phyloP scores from a whole-genome alignment of 1,140 invertebrate species.

The Nasonia vitripennis region DNA sequence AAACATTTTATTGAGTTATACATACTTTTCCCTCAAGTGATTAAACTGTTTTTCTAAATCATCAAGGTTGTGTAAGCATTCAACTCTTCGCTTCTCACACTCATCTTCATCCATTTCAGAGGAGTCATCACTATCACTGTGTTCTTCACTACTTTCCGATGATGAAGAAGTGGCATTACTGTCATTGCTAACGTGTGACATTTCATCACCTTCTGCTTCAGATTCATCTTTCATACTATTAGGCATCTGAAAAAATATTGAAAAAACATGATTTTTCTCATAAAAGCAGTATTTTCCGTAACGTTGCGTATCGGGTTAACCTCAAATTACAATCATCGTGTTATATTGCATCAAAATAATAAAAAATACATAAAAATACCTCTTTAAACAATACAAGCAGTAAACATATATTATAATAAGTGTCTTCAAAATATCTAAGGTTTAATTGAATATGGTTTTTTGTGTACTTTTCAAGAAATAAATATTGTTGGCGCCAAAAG shows the following conservation, averaged over 20 bases:
- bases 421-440: neutral
- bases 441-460: neutral
- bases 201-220: slow-evolving; percentile 72
- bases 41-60: slow-evolving; percentile 93
- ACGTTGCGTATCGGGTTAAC: neutral
- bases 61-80: slow-evolving; percentile 89
- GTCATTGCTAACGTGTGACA: slow-evolving; percentile 74
- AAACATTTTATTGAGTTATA: slow-evolving; percentile 37
- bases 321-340: neutral
- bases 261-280: neutral
- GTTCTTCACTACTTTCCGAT: slow-evolving; percentile 83
- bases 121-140: slow-evolving; percentile 86
- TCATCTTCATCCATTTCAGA: slow-evolving; percentile 96
- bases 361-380: neutral
- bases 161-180: slow-evolving; percentile 75
- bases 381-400: neutral
- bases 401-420: neutral
- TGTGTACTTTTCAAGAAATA: neutral
- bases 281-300: neutral
- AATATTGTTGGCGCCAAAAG: slow-evolving; percentile 13
- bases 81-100: slow-evolving; percentile 87
- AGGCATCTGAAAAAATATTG: slow-evolving; percentile 63
- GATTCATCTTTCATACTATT: slow-evolving; percentile 72
- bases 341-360: neutral
- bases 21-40: slow-evolving; percentile 89